Base-by-base conservation (phyloP, 2,113 vertebrate genomes). In the Sporophila hypoxantha region DNA sequence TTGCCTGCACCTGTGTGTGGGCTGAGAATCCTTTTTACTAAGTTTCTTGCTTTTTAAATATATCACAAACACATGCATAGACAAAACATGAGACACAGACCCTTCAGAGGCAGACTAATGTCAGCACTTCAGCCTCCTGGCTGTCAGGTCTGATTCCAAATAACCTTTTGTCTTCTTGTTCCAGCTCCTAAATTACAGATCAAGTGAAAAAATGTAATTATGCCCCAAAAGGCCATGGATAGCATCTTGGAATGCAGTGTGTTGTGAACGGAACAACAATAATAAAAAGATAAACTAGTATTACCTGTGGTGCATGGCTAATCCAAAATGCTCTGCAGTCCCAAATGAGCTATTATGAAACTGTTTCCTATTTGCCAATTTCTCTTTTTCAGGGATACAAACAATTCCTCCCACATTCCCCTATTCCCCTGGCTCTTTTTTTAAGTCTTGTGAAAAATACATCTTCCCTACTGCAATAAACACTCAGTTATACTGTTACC, bases 111-210 rank as follows among this genome's bases (percentile, higher is more conserved):
- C 41, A 92, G 69, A 89, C 71, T 81, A 83, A 88, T 66, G 67
- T 62, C 85, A 95, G 85, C 80, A 76, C 85, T 81, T 84, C 59
- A 76, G 76, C 73, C 74, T 82, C 67, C 89, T 67, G 65, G 75
- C 41, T 95, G 91, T 88, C 91, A 96, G 71, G 74, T 89, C 89
- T 92, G 85, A 94, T 87, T 91, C 74, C 75, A 91, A 87, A 89
- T 53, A 91, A 91, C 71, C 91, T 67, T 93, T 91, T 86, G 85
- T 83, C 87, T 94, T 92, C 85, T 93, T 88, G 82, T 69, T 90
- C 85, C 78, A 80, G 80, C 69, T 88, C 93, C 90, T 90, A 96
- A 96, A 96, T 94, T 95, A 95, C 66, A 96, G 86, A 94, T 92
- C 91, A 56, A 93, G 82, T 52, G 62, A 89, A 96, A 96, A 94